phyloP scores from a whole-genome alignment of 2,888 invertebrate species.

The Lasioglossum villosulum region DNA sequence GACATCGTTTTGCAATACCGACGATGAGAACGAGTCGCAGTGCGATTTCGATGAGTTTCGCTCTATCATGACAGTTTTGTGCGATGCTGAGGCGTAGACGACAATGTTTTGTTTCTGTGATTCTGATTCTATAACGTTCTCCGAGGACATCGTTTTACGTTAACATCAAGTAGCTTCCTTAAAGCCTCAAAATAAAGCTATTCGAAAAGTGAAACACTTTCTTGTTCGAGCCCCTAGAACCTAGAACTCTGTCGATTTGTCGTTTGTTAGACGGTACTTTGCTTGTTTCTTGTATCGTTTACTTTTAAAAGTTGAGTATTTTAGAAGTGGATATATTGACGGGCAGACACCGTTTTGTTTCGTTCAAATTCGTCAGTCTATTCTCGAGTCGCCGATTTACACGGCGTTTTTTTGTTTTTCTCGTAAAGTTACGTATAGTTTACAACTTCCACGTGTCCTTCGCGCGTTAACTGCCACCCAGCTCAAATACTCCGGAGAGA shows the following conservation, averaged over 20 bases:
- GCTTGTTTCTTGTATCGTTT: neutral
- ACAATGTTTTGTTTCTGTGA: neutral
- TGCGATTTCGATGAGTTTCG: neutral
- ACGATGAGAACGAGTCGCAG: neutral
- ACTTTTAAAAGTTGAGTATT: neutral
- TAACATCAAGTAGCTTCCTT: constrained; percentile 1
- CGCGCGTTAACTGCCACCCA: constrained; percentile 2
- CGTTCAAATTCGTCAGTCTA: neutral
- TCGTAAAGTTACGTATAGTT: neutral
- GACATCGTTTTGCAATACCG: neutral
- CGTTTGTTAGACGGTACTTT: neutral
- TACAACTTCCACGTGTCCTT: neutral
- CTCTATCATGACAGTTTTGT: neutral
- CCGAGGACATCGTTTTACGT: neutral
- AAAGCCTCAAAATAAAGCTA: neutral
- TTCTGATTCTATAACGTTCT: neutral
- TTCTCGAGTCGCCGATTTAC: neutral
- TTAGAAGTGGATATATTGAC: constrained; percentile 9
- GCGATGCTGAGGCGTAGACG: neutral
- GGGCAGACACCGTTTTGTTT: neutral
- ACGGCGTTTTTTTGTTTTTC: neutral
- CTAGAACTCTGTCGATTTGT: neutral
- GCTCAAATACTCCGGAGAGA: neutral
- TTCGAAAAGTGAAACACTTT: neutral
- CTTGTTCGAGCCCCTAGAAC: neutral